Percentiles rank a stretch among this genome's conserved stretches.
These are phyloP conservation scores for Pyxicephalus adspersus DNA, from an alignment of 2,113 vertebrate species.

Conservation along the genomic window DNA sequence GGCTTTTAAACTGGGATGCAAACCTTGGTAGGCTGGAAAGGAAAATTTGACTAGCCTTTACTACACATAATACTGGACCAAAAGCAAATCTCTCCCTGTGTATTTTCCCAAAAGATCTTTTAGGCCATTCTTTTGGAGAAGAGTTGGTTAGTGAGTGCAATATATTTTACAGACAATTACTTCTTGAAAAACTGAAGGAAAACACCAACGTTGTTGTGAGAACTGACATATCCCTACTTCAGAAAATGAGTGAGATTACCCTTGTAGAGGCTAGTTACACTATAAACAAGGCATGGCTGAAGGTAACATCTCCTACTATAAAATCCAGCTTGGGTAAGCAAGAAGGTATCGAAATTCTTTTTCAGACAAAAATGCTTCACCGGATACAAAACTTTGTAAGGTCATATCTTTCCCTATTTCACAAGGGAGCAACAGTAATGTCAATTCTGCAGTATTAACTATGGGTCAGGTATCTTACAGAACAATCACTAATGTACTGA, in stretches of 20 bases:
- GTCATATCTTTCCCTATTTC: background rate
- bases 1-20: conserved; percentile 51
- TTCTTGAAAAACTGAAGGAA: conserved; percentile 43
- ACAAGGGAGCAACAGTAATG: conserved; percentile 2
- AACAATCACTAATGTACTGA: background rate
- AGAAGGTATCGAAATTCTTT: conserved; percentile 6
- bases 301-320: conserved; percentile 29
- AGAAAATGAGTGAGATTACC: conserved; percentile 23
- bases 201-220: background rate
- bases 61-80: conserved; percentile 28
- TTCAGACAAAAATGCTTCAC: conserved; percentile 6
- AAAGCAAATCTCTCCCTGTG: conserved; percentile 49
- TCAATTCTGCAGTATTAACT: background rate
- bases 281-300: conserved; percentile 49
- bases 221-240: background rate
- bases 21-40: conserved; percentile 45
- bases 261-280: conserved; percentile 52
- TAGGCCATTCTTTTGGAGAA: conserved; percentile 34
- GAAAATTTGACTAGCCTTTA: conserved; percentile 37
- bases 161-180: conserved; percentile 33
- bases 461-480: background rate
- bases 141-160: conserved; percentile 45
- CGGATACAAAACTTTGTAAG: background rate
- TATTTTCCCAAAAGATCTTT: conserved; percentile 36
- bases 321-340: conserved; percentile 28